These are phyloP conservation scores for Strongylocentrotus purpuratus DNA, from an alignment of 35 echinoderm and acorn worm genomes.

Conservation along the genomic window DNA sequence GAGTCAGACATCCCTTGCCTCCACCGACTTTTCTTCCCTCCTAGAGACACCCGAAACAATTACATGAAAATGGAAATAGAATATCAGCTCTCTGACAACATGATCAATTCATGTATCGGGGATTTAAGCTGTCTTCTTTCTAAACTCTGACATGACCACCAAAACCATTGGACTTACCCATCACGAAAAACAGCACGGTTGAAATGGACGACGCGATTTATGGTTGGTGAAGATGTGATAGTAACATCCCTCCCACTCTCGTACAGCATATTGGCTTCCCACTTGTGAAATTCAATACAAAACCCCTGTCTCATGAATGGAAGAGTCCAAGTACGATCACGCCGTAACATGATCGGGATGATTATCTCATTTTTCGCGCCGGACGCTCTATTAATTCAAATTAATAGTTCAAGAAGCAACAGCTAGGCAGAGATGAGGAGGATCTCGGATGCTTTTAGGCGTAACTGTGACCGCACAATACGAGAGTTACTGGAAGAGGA, in stretches of 20 bases:
- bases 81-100: not conserved
- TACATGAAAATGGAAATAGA: not conserved
- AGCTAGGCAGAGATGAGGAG: not conserved
- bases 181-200: not conserved
- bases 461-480: not conserved
- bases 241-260: too few species aligned
- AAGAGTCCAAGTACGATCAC: not conserved
- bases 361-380: not conserved
- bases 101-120: not conserved
- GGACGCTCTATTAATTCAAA: conserved; percentile 3
- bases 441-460: not conserved
- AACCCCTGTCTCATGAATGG: not conserved
- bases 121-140: too few species aligned
- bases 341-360: not conserved
- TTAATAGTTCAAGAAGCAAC: conserved; percentile 1
- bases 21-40: not conserved
- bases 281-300: not conserved
- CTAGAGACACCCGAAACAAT: not conserved
- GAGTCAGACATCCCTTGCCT: too few species aligned
- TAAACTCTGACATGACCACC: not conserved
- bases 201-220: not conserved
- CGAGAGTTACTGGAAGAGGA: not conserved
- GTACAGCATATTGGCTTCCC: too few species aligned
- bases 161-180: not conserved
- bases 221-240: not conserved